Conservation (phyloP, 2,888 invertebrate species). For the Vesta saturnalis region DNA sequence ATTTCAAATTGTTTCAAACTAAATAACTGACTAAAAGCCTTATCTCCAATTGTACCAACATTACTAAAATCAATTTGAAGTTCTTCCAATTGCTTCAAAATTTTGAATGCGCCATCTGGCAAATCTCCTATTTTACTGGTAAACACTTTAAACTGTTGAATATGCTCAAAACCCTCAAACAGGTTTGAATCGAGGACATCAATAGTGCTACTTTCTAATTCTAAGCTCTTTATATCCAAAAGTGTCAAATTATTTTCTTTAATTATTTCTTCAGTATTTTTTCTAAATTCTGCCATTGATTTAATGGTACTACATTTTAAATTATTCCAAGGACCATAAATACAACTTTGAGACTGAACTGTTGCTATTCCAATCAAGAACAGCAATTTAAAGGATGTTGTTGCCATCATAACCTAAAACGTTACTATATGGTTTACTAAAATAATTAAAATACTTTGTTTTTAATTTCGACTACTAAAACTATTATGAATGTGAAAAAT, state of each 20-base stretch:
- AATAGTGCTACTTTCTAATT: constrained; percentile 10
- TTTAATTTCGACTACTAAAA: no score
- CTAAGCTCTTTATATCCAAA: constrained; percentile 6
- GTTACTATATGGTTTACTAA: no score
- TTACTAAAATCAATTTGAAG: constrained; percentile 14
- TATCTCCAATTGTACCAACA: constrained; percentile 7
- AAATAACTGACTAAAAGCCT: constrained; percentile 13
- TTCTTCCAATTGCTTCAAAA: not conserved
- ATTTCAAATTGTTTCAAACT: constrained; percentile 5
- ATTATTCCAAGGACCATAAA: not conserved
- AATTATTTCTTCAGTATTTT: not conserved
- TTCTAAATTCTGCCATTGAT: not conserved
- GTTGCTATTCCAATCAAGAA: no score
- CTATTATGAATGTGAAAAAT: no score
- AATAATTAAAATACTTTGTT: no score
- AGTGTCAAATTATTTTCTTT: not conserved
- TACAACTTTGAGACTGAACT: not conserved
- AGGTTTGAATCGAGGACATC: not conserved
- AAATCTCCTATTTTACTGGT: constrained; percentile 4
- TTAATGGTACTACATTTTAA: constrained; percentile 8
- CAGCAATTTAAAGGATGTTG: no score
- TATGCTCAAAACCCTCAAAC: not conserved
- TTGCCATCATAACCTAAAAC: no score
- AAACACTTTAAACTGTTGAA: not conserved
- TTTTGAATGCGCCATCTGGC: constrained; percentile 1